Conservation (phyloP, 1,140 invertebrate species). For the Heterodera schachtii region DNA sequence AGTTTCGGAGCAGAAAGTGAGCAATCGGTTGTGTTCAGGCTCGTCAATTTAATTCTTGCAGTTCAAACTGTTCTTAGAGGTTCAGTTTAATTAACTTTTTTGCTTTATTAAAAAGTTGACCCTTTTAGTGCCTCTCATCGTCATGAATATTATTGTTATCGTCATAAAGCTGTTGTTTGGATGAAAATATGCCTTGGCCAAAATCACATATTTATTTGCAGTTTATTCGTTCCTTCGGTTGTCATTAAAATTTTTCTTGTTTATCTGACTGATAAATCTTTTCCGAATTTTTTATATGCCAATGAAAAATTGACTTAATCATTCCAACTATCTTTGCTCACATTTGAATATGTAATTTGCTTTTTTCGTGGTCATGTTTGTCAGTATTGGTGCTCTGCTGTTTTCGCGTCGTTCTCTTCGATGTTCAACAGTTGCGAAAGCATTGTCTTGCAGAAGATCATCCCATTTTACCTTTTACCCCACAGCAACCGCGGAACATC, state of each 20-base stretch:
- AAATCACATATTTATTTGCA: not conserved
- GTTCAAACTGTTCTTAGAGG: conserved; percentile 59
- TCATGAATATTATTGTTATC: conserved; percentile 55
- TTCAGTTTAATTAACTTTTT: conserved; percentile 18
- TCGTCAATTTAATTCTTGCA: conserved; percentile 51
- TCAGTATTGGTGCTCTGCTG: too few relatives aligned
- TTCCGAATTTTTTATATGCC: too few relatives aligned
- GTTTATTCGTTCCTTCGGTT: not conserved
- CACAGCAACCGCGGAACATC: not conserved
- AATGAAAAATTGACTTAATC: too few relatives aligned
- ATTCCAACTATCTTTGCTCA: too few relatives aligned
- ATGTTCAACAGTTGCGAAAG: not conserved
- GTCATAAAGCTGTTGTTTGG: conserved; percentile 38
- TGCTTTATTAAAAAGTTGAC: not conserved
- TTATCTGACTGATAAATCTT: not conserved
- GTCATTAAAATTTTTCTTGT: not conserved
- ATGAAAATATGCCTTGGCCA: conserved; percentile 16
- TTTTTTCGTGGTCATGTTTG: too few relatives aligned
- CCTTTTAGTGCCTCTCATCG: conserved; percentile 59
- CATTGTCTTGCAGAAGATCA: conserved; percentile 1
- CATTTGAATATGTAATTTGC: too few relatives aligned
- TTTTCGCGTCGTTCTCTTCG: too few relatives aligned
- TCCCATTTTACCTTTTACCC: conserved; percentile 34
- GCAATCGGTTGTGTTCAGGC: conserved; percentile 44
- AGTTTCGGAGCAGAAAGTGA: conserved; percentile 49